Conservation (phyloP, 1,140 invertebrate species). For the Anoplolepis gracilipes region DNA sequence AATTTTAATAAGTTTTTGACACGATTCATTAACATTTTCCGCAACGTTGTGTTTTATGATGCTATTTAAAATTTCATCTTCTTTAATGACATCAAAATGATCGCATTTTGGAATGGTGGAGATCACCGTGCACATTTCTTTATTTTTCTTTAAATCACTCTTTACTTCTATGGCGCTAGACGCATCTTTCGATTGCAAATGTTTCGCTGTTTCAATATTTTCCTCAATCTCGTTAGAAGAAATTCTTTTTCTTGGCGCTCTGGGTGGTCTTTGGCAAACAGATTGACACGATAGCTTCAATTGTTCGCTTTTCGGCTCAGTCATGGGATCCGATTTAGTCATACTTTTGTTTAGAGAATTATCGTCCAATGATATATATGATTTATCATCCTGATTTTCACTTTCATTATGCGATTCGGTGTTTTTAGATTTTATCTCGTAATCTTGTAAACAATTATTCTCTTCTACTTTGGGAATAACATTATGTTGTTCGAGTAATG, state of each 20-base stretch:
- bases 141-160: not conserved
- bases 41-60: not conserved
- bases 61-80: not conserved
- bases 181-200: not conserved
- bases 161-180: not conserved
- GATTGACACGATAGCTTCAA: not conserved
- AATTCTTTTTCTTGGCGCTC: slow-evolving; percentile 42
- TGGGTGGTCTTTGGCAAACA: not conserved
- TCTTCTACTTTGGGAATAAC: not conserved
- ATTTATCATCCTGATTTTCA: not conserved
- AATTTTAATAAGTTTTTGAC: not conserved
- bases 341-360: not conserved
- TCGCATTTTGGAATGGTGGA: slow-evolving; percentile 80
- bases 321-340: not conserved
- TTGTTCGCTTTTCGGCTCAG: not conserved
- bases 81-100: slow-evolving; percentile 51
- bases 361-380: not conserved
- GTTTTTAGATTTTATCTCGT: not conserved
- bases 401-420: not conserved
- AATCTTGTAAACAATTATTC: not conserved
- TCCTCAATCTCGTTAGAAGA: not conserved
- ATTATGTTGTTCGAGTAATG: not conserved
- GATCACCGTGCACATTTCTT: slow-evolving; percentile 73
- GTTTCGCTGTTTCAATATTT: not conserved
- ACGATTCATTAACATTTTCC: not conserved